A percentile compares a stretch with the other conserved stretches of the same genome.
phyloP scores from a whole-genome alignment of 1,140 invertebrate species.

The Drosophila ironensis region DNA sequence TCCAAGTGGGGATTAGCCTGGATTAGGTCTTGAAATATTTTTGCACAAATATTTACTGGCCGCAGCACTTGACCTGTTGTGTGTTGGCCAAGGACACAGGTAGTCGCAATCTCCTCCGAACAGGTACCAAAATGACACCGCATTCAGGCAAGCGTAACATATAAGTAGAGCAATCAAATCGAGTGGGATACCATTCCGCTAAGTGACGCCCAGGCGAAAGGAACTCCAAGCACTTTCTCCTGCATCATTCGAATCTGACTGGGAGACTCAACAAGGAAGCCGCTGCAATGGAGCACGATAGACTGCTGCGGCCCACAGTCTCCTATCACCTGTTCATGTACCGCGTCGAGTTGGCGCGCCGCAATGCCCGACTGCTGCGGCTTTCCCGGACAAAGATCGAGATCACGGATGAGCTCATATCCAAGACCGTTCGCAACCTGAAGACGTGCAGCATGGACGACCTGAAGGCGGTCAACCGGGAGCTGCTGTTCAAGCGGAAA shows the following conservation, averaged over 20 bases:
- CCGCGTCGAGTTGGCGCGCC: constrained; percentile 56
- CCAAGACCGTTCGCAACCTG: constrained; percentile 61
- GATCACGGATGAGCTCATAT: constrained; percentile 72
- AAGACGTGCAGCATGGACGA: constrained; percentile 71
- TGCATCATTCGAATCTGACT: not conserved
- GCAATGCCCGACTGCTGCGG: constrained; percentile 58
- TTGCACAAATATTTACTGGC: constrained; percentile 71
- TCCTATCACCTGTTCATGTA: constrained; percentile 70
- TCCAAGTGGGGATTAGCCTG: constrained; percentile 56
- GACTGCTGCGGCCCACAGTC: constrained; percentile 50
- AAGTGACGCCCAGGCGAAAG: constrained; percentile 33
- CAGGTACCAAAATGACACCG: constrained; percentile 17
- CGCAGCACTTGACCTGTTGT: constrained; percentile 8
- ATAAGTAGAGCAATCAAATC: constrained; percentile 6
- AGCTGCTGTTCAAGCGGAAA: constrained; percentile 68
- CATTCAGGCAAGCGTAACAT: not conserved
- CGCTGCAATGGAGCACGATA: constrained; percentile 52
- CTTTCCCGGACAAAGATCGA: constrained; percentile 66
- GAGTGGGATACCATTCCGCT: constrained; percentile 31
- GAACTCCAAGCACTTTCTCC: constrained; percentile 33
- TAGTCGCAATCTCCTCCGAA: not conserved
- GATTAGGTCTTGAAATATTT: constrained; percentile 76
- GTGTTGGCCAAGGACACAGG: constrained; percentile 6
- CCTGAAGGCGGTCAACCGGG: constrained; percentile 67
- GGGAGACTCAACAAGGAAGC: not conserved